phyloP scores from a whole-genome alignment of 2,113 vertebrate species.

The Lepus americanus region DNA sequence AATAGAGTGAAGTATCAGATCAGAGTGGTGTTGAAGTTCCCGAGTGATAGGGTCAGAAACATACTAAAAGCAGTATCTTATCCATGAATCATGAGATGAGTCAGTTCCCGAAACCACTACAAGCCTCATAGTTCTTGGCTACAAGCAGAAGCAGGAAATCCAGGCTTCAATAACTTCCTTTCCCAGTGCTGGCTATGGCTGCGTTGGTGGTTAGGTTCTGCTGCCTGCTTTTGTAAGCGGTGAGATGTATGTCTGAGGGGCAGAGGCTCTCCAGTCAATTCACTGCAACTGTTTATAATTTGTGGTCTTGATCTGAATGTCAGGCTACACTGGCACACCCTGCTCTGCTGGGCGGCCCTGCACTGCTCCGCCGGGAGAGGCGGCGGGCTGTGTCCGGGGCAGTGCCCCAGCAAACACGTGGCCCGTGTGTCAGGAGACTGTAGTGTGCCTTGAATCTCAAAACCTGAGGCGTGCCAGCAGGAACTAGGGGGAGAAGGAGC shows the following conservation, averaged over 20 bases:
- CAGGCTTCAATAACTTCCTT: constrained; percentile 98
- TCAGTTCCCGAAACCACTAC: constrained; percentile 98
- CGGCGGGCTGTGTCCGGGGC: constrained; percentile 57
- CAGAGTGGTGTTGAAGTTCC: constrained; percentile 85
- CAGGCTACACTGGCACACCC: constrained; percentile 87
- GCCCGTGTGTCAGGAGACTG: not conserved
- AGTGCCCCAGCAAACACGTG: not conserved
- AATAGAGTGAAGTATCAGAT: constrained; percentile 78
- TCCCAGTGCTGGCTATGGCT: constrained; percentile 91
- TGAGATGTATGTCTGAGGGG: constrained; percentile 92
- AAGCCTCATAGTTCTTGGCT: constrained; percentile 95
- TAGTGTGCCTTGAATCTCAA: constrained; percentile 50
- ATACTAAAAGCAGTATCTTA: constrained; percentile 93
- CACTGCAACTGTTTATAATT: constrained; percentile 95
- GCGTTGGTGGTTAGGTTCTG: constrained; percentile 89
- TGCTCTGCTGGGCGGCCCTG: constrained; percentile 12
- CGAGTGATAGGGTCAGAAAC: constrained; percentile 89
- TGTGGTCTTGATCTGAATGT: constrained; percentile 93
- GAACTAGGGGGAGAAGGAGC: not conserved
- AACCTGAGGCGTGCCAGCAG: constrained; percentile 38
- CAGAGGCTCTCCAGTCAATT: constrained; percentile 93
- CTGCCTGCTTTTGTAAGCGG: constrained; percentile 90
- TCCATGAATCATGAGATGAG: constrained; percentile 96
- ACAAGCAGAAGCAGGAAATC: constrained; percentile 96
- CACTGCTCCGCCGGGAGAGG: not conserved